These are phyloP conservation scores for Macrocentrus cingulum DNA, from an alignment of 1,140 invertebrate genomes.

Conservation along the genomic window DNA sequence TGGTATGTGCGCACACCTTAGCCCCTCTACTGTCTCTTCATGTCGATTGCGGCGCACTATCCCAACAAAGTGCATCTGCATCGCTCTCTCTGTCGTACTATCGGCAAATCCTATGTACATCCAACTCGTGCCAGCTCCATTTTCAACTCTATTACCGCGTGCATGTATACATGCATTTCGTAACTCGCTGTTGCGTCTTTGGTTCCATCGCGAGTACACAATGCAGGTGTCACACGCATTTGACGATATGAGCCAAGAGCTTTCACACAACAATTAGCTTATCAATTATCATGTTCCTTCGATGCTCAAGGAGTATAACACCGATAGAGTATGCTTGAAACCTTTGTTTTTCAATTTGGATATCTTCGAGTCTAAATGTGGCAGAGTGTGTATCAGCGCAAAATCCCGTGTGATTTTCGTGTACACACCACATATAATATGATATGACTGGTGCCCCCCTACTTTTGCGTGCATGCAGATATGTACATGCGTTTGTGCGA, in stretches of 20 bases:
- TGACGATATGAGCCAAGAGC: too few relatives aligned
- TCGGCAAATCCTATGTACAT: slow-evolving; percentile 3
- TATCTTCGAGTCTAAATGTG: too few relatives aligned
- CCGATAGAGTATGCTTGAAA: too few relatives aligned
- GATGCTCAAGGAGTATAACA: too few relatives aligned
- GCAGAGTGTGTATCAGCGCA: too few relatives aligned
- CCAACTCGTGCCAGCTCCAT: slow-evolving; percentile 2
- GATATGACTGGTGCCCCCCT: too few relatives aligned
- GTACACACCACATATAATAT: not conserved
- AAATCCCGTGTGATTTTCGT: not conserved
- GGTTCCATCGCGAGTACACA: too few relatives aligned
- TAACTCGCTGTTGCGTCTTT: not conserved
- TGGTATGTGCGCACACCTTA: slow-evolving; percentile 1
- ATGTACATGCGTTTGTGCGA: slow-evolving; percentile 22
- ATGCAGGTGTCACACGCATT: not conserved
- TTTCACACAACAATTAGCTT: too few relatives aligned
- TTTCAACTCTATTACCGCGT: not conserved
- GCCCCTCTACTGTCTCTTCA: too few relatives aligned
- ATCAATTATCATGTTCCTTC: too few relatives aligned
- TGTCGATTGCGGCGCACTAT: slow-evolving; percentile 24
- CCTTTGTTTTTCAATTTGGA: too few relatives aligned
- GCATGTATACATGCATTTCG: not conserved
- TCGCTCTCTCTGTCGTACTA: not conserved
- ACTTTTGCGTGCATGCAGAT: slow-evolving; percentile 4
- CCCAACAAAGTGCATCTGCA: slow-evolving; percentile 20